Evolutionary conservation across 2,113 vertebrate genomes (phyloP).

Genomic region (Dromiciops gliroides): DNA sequence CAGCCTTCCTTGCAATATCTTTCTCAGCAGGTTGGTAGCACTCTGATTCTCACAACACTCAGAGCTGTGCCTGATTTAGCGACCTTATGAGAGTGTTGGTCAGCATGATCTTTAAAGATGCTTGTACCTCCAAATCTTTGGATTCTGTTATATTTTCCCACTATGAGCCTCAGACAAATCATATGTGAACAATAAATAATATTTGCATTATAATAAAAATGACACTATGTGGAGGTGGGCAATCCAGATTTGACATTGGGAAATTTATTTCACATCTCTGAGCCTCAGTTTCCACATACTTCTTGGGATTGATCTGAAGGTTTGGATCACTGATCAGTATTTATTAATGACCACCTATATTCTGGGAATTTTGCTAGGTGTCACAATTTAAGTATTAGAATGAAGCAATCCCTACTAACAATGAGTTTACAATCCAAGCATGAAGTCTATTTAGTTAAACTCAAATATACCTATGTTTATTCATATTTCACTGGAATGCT

Average conservation of each 20-base stretch:
- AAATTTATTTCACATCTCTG: neutral
- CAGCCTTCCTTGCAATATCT: too few relatives aligned
- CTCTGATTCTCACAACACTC: too few relatives aligned
- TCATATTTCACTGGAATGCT: neutral
- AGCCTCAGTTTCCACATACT: neutral
- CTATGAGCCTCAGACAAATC: neutral
- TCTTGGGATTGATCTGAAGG: neutral
- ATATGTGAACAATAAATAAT: neutral
- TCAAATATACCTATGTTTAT: neutral
- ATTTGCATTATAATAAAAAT: neutral
- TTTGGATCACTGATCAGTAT: neutral
- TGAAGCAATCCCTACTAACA: neutral
- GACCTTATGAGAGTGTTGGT: neutral
- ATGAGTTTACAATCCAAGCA: neutral
- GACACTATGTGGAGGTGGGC: neutral
- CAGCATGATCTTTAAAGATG: neutral
- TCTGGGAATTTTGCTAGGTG: neutral
- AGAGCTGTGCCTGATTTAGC: neutral
- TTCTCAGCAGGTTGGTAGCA: too few relatives aligned
- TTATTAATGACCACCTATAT: neutral
- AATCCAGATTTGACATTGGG: neutral
- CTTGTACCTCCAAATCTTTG: neutral
- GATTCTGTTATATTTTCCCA: neutral
- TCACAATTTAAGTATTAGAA: neutral
- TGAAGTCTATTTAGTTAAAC: neutral